phyloP scores from a whole-genome alignment of 2,797 vertebrate species.

The Rachycentron canadum region DNA sequence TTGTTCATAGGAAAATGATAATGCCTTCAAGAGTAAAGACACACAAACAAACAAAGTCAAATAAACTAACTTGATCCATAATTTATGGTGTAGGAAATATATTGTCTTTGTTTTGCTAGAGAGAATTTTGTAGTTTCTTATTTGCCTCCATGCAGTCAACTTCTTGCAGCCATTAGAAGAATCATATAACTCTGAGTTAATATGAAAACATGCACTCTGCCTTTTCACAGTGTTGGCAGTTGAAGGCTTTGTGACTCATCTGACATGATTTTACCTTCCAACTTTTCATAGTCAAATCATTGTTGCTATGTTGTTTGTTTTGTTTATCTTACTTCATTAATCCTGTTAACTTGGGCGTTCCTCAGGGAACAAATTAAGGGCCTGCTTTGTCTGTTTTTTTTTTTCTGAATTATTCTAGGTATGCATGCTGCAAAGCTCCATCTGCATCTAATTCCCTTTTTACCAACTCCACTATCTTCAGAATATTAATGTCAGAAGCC shows the following conservation, averaged over 20 bases:
- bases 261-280: constrained; percentile 14
- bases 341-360: constrained; percentile 59
- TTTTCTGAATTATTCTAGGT: constrained; percentile 64
- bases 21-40: too few relatives aligned
- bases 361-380: constrained; percentile 71
- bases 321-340: constrained; percentile 50
- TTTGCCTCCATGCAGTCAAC: not conserved
- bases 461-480: constrained; percentile 64
- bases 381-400: constrained; percentile 21
- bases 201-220: constrained; percentile 2
- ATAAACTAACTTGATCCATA: too few relatives aligned
- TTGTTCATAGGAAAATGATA: too few relatives aligned
- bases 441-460: constrained; percentile 72
- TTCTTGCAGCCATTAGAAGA: constrained; percentile 8
- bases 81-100: not conserved
- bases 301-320: constrained; percentile 42
- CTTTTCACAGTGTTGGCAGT: not conserved
- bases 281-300: constrained; percentile 6
- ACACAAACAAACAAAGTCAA: not conserved
- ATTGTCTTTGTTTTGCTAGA: not conserved
- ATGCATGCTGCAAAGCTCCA: constrained; percentile 61
- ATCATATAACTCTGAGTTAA: constrained; percentile 6
- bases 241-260: constrained; percentile 2
- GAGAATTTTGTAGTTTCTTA: not conserved
- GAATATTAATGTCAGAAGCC: constrained; percentile 79